phyloP scores from a whole-genome alignment of 2,888 invertebrate species.

The Pristionchus mayeri region DNA sequence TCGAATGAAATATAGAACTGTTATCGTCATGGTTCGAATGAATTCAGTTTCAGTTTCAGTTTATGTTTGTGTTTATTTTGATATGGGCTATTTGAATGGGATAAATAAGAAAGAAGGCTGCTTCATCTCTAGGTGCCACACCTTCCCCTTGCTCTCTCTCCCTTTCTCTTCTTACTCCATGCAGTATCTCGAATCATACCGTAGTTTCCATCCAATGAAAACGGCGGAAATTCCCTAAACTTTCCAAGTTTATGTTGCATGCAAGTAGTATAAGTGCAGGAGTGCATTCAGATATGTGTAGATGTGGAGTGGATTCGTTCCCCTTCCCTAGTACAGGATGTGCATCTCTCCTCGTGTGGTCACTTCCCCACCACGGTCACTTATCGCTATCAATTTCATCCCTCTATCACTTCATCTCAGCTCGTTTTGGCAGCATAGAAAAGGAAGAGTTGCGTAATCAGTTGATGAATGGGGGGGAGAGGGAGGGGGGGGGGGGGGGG shows the following conservation, averaged over 20 bases:
- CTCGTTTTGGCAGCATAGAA: constrained; percentile 23
- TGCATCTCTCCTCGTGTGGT: neutral
- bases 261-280: constrained; percentile 8
- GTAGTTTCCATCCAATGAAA: neutral
- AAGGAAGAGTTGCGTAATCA: constrained; percentile 3
- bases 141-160: neutral
- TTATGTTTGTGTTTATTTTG: no score
- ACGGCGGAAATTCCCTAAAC: neutral
- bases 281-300: no score
- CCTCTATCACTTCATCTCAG: constrained; percentile 10
- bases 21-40: no score
- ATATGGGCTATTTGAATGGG: no score
- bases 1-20: no score
- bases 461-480: neutral
- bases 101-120: neutral
- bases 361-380: neutral
- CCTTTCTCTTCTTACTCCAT: neutral
- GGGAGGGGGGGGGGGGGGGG: neutral
- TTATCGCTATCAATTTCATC: constrained; percentile 30
- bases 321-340: no score
- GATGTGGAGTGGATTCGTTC: no score
- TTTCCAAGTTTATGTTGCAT: constrained; percentile 1
- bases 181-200: neutral
- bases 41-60: neutral
- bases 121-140: constrained; percentile 6